Percentiles rank a stretch among this genome's conserved stretches.
These are phyloP conservation scores for Lonchura striata DNA, from an alignment of 2,113 vertebrate species.

Conservation along the genomic window DNA sequence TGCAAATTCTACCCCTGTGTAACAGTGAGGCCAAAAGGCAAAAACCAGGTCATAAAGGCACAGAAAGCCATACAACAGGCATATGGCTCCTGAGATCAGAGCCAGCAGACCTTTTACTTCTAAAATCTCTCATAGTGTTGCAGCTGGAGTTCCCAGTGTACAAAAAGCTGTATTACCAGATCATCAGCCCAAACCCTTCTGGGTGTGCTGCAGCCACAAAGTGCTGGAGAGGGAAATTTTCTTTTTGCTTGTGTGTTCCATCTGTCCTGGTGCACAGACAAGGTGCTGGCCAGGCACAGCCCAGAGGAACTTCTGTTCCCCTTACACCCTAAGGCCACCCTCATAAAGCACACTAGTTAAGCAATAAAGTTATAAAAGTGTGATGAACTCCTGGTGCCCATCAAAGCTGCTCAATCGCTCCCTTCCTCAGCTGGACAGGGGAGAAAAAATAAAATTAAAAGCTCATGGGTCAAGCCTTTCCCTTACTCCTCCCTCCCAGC, in stretches of 20 bases:
- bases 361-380: not conserved
- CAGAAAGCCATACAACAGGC: not conserved
- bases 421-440: not conserved
- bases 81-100: not conserved
- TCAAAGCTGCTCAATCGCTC: rapidly evolving
- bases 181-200: not conserved
- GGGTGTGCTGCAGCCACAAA: not conserved
- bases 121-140: not conserved
- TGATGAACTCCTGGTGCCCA: not conserved
- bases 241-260: not conserved
- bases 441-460: not conserved
- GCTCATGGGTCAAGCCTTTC: not conserved
- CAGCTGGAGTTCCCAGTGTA: not conserved
- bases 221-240: not conserved
- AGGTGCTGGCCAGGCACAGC: not conserved
- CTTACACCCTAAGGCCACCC: not conserved
- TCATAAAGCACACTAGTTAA: not conserved
- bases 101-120: not conserved
- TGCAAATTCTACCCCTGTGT: not conserved
- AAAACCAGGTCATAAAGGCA: not conserved
- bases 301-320: not conserved
- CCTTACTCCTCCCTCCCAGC: not conserved
- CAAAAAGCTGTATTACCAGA: not conserved
- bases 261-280: not conserved
- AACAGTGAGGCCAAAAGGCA: not conserved